Conservation (phyloP, 2,797 vertebrate genomes). For the Picus viridis region DNA sequence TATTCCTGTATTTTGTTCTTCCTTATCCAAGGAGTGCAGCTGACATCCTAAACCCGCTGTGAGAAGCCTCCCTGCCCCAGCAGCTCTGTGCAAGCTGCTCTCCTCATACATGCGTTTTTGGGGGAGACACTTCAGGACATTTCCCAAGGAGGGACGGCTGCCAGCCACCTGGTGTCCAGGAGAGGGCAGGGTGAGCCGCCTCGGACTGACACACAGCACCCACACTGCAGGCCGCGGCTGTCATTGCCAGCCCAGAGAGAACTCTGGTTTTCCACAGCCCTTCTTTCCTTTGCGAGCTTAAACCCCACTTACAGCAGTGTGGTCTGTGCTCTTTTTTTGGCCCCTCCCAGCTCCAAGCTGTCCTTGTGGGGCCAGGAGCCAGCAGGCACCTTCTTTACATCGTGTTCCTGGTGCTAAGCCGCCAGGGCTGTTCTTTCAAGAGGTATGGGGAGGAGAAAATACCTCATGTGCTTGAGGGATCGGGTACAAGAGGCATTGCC, state of each 20-base stretch:
- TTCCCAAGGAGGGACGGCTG: rapidly evolving
- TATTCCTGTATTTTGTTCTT: neutral
- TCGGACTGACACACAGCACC: neutral
- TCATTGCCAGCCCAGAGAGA: neutral
- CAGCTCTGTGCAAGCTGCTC: neutral
- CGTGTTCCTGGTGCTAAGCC: neutral
- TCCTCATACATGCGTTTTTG: neutral
- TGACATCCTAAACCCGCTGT: neutral
- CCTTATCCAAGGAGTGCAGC: rapidly evolving
- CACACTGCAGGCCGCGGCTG: neutral
- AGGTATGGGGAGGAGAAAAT: neutral
- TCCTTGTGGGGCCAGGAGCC: neutral
- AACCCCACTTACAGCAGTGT: neutral
- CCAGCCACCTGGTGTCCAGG: neutral
- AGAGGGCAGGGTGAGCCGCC: neutral
- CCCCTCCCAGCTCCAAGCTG: neutral
- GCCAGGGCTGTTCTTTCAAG: rapidly evolving
- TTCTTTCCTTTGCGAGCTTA: rapidly evolving
- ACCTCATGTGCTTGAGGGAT: neutral
- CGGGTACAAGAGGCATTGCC: rapidly evolving
- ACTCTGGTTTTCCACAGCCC: neutral
- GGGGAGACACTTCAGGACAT: neutral
- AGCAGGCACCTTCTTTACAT: neutral
- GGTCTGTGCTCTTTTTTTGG: neutral
- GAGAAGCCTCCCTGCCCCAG: too few relatives aligned